Evolutionary conservation across 2,113 vertebrate genomes (phyloP), one percentile per base, ranked within the genome.

Genomic region (Pycnonotus jocosus): DNA sequence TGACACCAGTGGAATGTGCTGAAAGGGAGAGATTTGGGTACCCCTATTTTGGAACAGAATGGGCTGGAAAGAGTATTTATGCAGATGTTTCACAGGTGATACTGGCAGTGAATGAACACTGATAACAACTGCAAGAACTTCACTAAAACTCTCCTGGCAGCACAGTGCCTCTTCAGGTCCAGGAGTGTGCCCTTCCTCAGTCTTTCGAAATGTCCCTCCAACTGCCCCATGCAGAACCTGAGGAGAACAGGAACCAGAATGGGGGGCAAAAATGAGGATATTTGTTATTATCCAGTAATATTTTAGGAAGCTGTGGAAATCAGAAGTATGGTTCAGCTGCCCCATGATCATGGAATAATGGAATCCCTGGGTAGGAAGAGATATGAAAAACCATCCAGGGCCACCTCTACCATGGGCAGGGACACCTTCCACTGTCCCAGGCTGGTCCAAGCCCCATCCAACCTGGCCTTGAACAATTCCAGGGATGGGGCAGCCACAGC

Each of bases 391-490:
- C 11, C 30, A 53, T 7, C 21, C n/a, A 61, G 40, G 5, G 2
- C 53, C 25, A 53, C 7, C 30, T 16, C 24, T 76, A 2, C 30
- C 20, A 22, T 11, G 24, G 22, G 14, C 25, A 82, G 45, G 17
- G 61, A 68, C 61, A 31, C 10, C 40, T 89, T 2, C 38, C 14
- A 35, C n/a, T 25, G 0, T 60, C 13, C n/a, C 54, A 76, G 61
- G 54, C 0, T 60, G 30, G 47, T 82, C 69, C 68, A 6, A 80
- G 50, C 12, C 22, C 44, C 0, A 3, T 57, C 58, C 86, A 60
- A 0, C 30, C 61, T 35, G 45, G 24, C n/a, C 54, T 69, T 18
- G 70, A 3, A 0, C n/a, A 54, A 5, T 61, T 1, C 24, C 78
- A 89, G 21, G 17, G 30, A 68, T 60, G 51, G 19, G 37, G 28